Conservation (phyloP, 2,113 vertebrate genomes). For the Noctilio leporinus region DNA sequence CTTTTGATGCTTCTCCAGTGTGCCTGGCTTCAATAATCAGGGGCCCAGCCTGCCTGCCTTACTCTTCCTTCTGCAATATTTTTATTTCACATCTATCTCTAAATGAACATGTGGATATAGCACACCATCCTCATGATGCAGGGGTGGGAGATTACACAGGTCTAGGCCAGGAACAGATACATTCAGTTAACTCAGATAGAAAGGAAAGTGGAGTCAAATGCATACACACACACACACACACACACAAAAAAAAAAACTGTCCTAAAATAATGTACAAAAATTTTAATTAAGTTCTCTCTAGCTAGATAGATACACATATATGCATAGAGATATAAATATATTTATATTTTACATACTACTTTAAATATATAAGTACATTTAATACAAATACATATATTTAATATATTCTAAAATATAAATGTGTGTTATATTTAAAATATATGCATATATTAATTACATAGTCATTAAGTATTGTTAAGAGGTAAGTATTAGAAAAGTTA, state of each 20-base stretch:
- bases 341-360: neutral
- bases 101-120: neutral
- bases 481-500: neutral
- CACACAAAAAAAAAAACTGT: too few species aligned
- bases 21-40: conserved; percentile 7
- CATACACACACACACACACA: too few species aligned
- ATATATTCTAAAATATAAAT: neutral
- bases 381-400: neutral
- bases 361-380: neutral
- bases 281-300: neutral
- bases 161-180: neutral
- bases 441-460: neutral
- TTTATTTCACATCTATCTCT: neutral
- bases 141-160: neutral
- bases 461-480: neutral
- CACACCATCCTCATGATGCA: neutral
- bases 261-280: neutral
- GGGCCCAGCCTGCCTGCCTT: neutral
- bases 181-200: neutral
- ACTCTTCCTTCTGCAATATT: neutral
- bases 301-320: neutral
- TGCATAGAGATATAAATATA: neutral
- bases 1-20: neutral
- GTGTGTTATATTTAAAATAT: neutral
- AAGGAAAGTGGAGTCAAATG: neutral